Evolutionary conservation across 2,888 invertebrate species (phyloP).

Genomic region (Lasioglossum pauxillum): DNA sequence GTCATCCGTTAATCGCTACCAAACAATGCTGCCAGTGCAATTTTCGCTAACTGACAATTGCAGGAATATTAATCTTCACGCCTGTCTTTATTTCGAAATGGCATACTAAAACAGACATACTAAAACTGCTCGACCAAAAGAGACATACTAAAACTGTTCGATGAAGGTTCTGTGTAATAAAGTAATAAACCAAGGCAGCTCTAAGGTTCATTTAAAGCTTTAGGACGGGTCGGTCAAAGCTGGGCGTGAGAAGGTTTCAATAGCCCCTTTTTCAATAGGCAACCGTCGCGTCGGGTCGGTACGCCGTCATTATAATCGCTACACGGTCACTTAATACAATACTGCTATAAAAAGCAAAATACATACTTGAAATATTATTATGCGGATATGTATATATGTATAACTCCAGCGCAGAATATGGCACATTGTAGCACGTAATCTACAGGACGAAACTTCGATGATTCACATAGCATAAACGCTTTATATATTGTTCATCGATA

Average conservation of each 20-base stretch:
- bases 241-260: neutral
- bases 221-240: neutral
- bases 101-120: too few species aligned
- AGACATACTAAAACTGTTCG: neutral
- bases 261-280: neutral
- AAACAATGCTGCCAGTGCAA: constrained; percentile 22
- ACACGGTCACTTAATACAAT: neutral
- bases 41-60: constrained; percentile 32
- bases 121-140: too few species aligned
- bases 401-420: neutral
- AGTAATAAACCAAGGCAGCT: neutral
- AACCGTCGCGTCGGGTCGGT: neutral
- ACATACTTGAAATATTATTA: neutral
- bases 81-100: neutral
- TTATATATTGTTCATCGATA: neutral
- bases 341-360: neutral
- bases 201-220: neutral
- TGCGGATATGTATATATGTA: too few species aligned
- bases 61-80: constrained; percentile 9
- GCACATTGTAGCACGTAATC: neutral
- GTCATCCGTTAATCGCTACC: neutral
- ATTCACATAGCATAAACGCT: neutral
- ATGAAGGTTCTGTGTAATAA: neutral
- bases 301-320: neutral
- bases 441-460: neutral